Percentiles rank a stretch among this genome's conserved stretches.
These are phyloP conservation scores for Leiothrix lutea DNA, from an alignment of 2,113 vertebrate genomes.

Conservation along the genomic window DNA sequence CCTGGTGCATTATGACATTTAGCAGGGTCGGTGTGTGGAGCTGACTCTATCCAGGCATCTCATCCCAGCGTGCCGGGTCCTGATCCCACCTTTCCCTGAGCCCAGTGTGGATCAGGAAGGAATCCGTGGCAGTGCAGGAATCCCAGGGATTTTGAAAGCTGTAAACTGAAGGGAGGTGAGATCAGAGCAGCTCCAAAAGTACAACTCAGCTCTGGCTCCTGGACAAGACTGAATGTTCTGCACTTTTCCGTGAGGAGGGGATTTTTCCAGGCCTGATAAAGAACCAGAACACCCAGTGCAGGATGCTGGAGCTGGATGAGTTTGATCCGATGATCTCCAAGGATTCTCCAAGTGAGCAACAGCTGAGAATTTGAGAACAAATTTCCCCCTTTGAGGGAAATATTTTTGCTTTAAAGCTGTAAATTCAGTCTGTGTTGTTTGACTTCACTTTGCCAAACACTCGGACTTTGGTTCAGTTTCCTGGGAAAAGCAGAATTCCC, in stretches of 20 bases:
- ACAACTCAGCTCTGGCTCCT: neutral
- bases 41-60: neutral
- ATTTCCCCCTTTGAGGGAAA: neutral
- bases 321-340: neutral
- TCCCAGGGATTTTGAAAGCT: neutral
- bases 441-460: neutral
- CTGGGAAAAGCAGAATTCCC: neutral
- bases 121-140: neutral
- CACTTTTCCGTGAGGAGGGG: neutral
- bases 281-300: neutral
- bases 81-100: neutral
- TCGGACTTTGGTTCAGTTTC: neutral
- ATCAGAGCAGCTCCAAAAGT: neutral
- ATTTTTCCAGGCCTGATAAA: neutral
- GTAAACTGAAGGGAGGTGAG: neutral
- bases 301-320: neutral
- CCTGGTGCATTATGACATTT: constrained; percentile 16
- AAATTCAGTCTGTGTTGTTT: neutral
- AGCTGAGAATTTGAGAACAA: neutral
- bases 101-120: neutral
- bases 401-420: neutral
- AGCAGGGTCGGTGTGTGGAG: neutral
- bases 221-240: neutral
- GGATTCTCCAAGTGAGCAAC: neutral
- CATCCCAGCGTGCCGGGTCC: neutral